A percentile compares a stretch with the other conserved stretches of the same genome.
Evolutionary conservation across 2,888 invertebrate genomes (phyloP).

Genomic region (Andrena chrysosceles): DNA sequence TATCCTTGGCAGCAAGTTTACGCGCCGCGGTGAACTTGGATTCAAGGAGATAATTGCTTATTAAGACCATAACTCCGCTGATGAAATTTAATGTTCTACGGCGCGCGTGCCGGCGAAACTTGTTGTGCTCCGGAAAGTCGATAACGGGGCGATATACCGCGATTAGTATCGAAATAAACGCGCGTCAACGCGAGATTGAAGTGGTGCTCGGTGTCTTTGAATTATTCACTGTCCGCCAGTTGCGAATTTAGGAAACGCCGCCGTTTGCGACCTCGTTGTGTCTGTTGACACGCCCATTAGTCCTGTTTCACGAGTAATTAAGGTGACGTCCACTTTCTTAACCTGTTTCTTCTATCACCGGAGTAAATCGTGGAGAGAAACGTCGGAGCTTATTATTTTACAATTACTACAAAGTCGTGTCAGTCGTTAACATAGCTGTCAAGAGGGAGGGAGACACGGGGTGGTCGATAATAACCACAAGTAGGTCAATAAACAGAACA

Average conservation of each 20-base stretch:
- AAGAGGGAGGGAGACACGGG: too few species aligned
- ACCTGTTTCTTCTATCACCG: too few species aligned
- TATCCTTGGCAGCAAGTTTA: conserved; percentile 37
- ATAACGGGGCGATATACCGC: conserved; percentile 12
- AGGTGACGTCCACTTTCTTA: too few species aligned
- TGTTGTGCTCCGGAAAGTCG: conserved; percentile 20
- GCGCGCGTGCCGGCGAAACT: conserved; percentile 11
- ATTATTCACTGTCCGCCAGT: conserved; percentile 1
- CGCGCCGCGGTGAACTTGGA: conserved; percentile 49
- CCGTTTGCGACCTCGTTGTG: too few species aligned
- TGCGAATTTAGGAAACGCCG: background rate
- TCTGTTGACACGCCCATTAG: too few species aligned
- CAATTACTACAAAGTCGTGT: too few species aligned
- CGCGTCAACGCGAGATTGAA: background rate
- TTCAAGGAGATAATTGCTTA: conserved; percentile 57
- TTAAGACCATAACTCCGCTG: conserved; percentile 49
- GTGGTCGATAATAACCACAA: too few species aligned
- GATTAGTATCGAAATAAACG: conserved; percentile 17
- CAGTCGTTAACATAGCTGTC: too few species aligned
- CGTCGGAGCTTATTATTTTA: too few species aligned
- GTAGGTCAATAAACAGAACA: too few species aligned
- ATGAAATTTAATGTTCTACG: conserved; percentile 50
- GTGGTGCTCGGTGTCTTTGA: background rate
- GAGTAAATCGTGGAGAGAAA: too few species aligned
- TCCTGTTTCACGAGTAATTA: too few species aligned